A percentile compares a stretch with the other conserved stretches of the same genome.
Conservation (phyloP, 2,888 invertebrate species). For the Dryococelus australis region DNA sequence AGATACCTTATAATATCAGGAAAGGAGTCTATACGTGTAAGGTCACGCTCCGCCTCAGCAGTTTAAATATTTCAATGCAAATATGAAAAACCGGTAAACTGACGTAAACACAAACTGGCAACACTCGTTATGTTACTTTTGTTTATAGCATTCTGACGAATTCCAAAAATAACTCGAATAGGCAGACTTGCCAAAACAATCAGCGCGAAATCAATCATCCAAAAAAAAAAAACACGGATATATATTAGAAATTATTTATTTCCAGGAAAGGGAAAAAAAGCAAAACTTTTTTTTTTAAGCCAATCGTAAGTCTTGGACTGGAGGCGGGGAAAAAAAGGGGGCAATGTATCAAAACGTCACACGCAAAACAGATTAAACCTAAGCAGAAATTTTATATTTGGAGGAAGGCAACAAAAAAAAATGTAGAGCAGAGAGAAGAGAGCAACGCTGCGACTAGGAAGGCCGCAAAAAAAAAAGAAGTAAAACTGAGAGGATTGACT, state of each 20-base stretch:
- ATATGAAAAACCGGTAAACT: too few species aligned
- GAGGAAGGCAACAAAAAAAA: neutral
- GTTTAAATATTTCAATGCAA: too few species aligned
- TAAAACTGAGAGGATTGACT: constrained; percentile 16
- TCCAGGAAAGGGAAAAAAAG: neutral
- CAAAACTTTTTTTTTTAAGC: neutral
- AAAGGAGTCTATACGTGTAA: too few species aligned
- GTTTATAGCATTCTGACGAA: neutral
- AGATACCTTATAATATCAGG: too few species aligned
- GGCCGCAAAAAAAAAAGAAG: neutral
- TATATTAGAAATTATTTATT: neutral
- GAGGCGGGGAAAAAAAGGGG: neutral
- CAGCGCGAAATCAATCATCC: neutral
- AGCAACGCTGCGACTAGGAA: neutral
- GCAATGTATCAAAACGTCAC: constrained; percentile 1
- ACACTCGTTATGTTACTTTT: too few species aligned
- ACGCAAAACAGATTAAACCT: neutral
- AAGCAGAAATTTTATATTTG: neutral
- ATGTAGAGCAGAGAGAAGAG: neutral
- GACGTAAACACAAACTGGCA: too few species aligned
- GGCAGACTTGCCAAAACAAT: neutral
- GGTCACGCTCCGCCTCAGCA: too few species aligned
- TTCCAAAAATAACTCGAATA: neutral
- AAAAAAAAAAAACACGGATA: neutral
- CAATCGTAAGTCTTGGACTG: neutral